Evolutionary conservation across 1,140 invertebrate genomes (phyloP), one percentile per base, ranked within the genome.

Genomic region (Babylonia areolata): DNA sequence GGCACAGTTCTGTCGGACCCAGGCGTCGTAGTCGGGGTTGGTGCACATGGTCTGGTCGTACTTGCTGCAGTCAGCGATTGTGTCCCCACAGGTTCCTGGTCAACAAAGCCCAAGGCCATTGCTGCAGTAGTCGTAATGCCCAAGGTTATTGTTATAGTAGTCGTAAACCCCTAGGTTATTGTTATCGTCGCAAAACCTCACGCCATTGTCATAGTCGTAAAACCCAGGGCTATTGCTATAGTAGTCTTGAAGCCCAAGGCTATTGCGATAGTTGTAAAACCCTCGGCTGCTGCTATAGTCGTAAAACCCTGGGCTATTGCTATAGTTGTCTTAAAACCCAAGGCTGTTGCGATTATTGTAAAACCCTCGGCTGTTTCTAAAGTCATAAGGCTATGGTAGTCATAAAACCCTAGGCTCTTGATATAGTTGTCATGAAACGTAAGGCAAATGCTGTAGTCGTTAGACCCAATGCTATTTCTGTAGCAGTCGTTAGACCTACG

Each of bases 1-100:
- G 23, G 82, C 71, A 58, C 88, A 89, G 85, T 89, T 89, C 20
- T 87, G 42, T n/a, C 33, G 78, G 11, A 85, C 89, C 89, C 89
- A 90, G 12, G 33, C 33, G 20, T 46, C 40, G 40, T 89, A 90
- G 35, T 84, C 77, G 35, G 42, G 71, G 46, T 89, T 83, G 12
- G 83, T 42, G 51, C 89, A 90, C 35, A 87, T 87, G 40, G 23
- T n/a, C n/a, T 78, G 35, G 5, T 86, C 87, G 51, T 86, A 90
- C 20, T 28, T 78, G 2, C 42, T 79, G 69, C 89, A 90, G 86
- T 90, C 87, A 0, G 33, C 17, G 35, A 88, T 58, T 2, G n/a
- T 46, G 54, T 90, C 89, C 0, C 33, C 64, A 58, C 87, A 90
- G 1, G 71, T 33, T 11, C 84, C 87, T 87, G 81, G 9, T 40